Evolutionary conservation across 1,140 invertebrate genomes (phyloP).

Genomic region (Liolophura sinensis): DNA sequence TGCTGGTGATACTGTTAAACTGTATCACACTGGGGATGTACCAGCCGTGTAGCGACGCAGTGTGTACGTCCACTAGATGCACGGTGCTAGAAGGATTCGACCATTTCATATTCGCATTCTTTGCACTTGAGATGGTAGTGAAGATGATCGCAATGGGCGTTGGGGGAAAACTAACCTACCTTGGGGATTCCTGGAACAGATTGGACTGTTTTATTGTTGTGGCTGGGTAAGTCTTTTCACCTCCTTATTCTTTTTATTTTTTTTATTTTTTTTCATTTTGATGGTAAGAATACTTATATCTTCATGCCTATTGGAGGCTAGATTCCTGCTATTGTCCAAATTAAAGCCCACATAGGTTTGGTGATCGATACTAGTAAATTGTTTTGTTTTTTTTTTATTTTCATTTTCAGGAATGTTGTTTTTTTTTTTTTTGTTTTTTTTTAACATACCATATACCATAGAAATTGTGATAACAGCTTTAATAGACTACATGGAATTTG

Average conservation of each 20-base stretch:
- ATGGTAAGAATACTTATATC: neutral
- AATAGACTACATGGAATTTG: too few species aligned
- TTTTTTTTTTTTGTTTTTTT: too few species aligned
- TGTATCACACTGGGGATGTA: constrained; percentile 99
- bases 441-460: too few species aligned
- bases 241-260: neutral
- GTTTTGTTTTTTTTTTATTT: too few species aligned
- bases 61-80: constrained; percentile 87
- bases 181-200: constrained; percentile 97
- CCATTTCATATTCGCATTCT: constrained; percentile 98
- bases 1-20: constrained; percentile 97
- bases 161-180: constrained; percentile 89
- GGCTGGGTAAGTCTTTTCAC: constrained; percentile 75
- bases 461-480: too few species aligned
- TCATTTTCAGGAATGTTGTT: too few species aligned
- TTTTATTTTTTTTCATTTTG: constrained; percentile 7
- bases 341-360: too few species aligned
- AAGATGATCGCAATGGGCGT: constrained; percentile 99
- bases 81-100: constrained; percentile 95
- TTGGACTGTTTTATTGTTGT: constrained; percentile 98
- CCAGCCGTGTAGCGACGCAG: constrained; percentile 87
- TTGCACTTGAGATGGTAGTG: constrained; percentile 83
- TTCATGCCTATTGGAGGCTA: neutral
- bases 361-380: too few species aligned
- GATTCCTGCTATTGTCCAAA: too few species aligned